These are phyloP conservation scores for Sinopyrophorus schimmeli DNA, from an alignment of 2,888 invertebrate species.

Conservation along the genomic window DNA sequence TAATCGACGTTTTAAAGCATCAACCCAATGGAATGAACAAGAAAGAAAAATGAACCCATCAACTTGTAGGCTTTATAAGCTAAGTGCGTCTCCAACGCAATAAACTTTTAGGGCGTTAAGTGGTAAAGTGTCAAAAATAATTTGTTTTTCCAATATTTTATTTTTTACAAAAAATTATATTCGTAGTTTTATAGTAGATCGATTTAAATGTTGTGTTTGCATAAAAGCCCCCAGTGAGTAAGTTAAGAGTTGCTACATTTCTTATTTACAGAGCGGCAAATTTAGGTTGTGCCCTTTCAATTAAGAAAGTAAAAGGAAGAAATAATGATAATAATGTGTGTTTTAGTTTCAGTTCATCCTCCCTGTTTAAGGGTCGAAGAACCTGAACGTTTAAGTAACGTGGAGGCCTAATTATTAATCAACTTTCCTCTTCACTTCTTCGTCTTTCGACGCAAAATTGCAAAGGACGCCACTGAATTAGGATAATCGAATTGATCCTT, in stretches of 20 bases:
- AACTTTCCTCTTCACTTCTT: slow-evolving; percentile 16
- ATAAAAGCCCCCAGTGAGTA: no score
- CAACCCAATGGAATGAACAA: slow-evolving; percentile 7
- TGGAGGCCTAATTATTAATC: slow-evolving; percentile 17
- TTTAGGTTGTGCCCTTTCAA: no score
- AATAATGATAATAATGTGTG: no score
- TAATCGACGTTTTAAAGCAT: slow-evolving; percentile 16
- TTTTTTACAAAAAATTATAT: no score
- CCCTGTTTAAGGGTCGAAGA: no score
- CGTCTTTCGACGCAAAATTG: slow-evolving; percentile 5
- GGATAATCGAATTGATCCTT: slow-evolving; percentile 12
- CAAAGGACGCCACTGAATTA: slow-evolving; percentile 5
- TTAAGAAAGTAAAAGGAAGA: no score
- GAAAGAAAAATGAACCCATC: slow-evolving; percentile 17
- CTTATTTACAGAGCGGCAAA: no score
- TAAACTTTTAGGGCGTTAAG: slow-evolving; percentile 18
- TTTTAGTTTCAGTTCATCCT: no score
- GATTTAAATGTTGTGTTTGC: no score
- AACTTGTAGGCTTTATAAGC: slow-evolving; percentile 15
- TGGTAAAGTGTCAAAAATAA: slow-evolving; percentile 16
- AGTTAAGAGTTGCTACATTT: no score
- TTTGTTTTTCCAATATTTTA: no score
- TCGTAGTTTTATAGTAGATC: no score
- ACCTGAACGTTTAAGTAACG: slow-evolving; percentile 9
- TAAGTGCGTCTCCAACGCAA: slow-evolving; percentile 20